Evolutionary conservation across 2,797 vertebrate genomes (phyloP).

Genomic region (Schizothorax lantsangensis): DNA sequence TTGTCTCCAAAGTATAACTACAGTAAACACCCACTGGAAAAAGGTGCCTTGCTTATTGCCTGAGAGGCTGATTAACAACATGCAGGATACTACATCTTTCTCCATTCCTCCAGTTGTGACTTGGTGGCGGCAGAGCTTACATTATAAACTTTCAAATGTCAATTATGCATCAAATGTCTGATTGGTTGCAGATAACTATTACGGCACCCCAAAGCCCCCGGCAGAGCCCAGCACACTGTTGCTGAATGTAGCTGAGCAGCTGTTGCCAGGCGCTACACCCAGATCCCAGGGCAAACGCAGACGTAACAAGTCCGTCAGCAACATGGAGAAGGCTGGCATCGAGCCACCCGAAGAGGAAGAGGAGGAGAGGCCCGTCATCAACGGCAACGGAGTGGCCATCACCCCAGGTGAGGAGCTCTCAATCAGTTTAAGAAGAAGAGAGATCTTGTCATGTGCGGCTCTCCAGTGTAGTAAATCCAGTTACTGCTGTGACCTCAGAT

Average conservation of each 20-base stretch:
- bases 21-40: background rate
- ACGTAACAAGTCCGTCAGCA: slow-evolving; percentile 98
- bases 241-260: slow-evolving; percentile 97
- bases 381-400: slow-evolving; percentile 88
- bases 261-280: slow-evolving; percentile 93
- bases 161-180: slow-evolving; percentile 5
- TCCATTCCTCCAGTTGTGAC: background rate
- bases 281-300: slow-evolving; percentile 95
- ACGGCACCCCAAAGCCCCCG: slow-evolving; percentile 97
- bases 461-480: background rate
- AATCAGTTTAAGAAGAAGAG: slow-evolving; percentile 11
- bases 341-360: slow-evolving; percentile 95
- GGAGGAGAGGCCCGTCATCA: slow-evolving; percentile 92
- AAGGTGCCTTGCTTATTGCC: background rate
- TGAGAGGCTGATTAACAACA: background rate
- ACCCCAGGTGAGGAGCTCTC: slow-evolving; percentile 89
- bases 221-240: slow-evolving; percentile 90
- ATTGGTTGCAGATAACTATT: slow-evolving; percentile 89
- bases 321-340: slow-evolving; percentile 97
- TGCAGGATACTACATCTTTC: background rate
- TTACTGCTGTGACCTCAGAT: slow-evolving; percentile 27
- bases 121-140: background rate
- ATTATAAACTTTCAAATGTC: background rate
- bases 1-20: background rate
- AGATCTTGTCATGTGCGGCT: slow-evolving; percentile 39